Evolutionary conservation across 2,797 vertebrate species (phyloP), one percentile per base, ranked within the genome.

Genomic region (Epinephelus malabaricus): DNA sequence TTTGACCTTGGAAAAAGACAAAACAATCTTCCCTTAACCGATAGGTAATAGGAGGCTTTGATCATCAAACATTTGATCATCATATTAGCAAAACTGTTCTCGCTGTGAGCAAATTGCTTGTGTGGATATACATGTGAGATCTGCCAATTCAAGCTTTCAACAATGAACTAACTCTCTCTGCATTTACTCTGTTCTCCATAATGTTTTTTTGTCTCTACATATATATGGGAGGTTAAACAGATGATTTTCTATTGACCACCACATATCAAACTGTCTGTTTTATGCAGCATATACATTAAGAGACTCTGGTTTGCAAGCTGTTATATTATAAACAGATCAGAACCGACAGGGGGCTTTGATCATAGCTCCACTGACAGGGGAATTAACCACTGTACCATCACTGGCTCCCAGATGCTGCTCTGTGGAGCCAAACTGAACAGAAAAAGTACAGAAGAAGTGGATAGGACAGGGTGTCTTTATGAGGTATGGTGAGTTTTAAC

Each of bases 361-460:
- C 49, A 76, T 47, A 49, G 50, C 46, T 76, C 14, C 27, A 71
- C 9, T 53, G 59, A 79, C 23, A 56, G 25, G 17, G n/a, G 68
- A 61, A 47, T 84, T 38, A 69, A 70, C 43, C 34, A 66, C 21
- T 65, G 40, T 21, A 56, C 38, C 19, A 51, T 63, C 50, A 50
- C 65, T 58, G 67, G 53, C 30, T 14, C 45, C 34, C 84, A 90
- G 81, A 82, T 85, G 79, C 45, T 74, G 49, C 51, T 61, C 49
- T 80, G 53, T 21, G 46, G 59, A 88, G 53, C 34, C 17, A 54
- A 73, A 27, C 25, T 62, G 11, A 60, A 43, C 21, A 66, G 40
- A 73, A 79, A 81, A 79, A 13, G 46, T 25, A 56, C 25, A 67
- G 54, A 75, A 72, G 53, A 85, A 45, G 66, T 53, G 61, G 81